Conservation (phyloP, 2,797 vertebrate species). For the Emys orbicularis region DNA sequence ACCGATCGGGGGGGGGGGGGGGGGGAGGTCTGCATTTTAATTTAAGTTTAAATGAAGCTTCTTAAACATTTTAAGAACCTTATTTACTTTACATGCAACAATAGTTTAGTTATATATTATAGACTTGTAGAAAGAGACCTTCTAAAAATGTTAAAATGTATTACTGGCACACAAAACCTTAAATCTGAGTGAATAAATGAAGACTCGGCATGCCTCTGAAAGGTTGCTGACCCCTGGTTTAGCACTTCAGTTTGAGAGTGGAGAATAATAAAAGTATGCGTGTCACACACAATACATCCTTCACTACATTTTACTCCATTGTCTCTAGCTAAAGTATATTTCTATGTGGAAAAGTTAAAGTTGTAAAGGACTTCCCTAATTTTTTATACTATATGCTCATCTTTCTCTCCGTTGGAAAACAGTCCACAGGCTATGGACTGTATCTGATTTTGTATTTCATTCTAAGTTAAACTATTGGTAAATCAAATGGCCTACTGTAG, state of each 20-base stretch:
- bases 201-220: too few relatives aligned
- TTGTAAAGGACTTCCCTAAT: neutral
- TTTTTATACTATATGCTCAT: neutral
- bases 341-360: slow-evolving; percentile 15
- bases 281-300: neutral
- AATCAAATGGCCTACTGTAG: slow-evolving; percentile 18
- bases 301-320: slow-evolving; percentile 5
- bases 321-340: slow-evolving; percentile 1
- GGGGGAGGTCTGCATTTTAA: too few relatives aligned
- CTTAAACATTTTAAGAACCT: too few relatives aligned
- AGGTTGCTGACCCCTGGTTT: neutral
- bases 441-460: slow-evolving; percentile 41
- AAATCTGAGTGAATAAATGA: too few relatives aligned
- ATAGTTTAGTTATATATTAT: too few relatives aligned
- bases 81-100: too few relatives aligned
- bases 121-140: too few relatives aligned
- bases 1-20: too few relatives aligned
- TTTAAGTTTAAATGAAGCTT: too few relatives aligned
- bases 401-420: neutral
- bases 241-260: neutral
- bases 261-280: neutral
- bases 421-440: slow-evolving; percentile 1
- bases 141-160: too few relatives aligned
- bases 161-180: too few relatives aligned
- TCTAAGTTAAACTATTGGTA: slow-evolving; percentile 35